Base-by-base conservation (phyloP, 2,888 invertebrate species). In the Glyphotaelius pellucidus region DNA sequence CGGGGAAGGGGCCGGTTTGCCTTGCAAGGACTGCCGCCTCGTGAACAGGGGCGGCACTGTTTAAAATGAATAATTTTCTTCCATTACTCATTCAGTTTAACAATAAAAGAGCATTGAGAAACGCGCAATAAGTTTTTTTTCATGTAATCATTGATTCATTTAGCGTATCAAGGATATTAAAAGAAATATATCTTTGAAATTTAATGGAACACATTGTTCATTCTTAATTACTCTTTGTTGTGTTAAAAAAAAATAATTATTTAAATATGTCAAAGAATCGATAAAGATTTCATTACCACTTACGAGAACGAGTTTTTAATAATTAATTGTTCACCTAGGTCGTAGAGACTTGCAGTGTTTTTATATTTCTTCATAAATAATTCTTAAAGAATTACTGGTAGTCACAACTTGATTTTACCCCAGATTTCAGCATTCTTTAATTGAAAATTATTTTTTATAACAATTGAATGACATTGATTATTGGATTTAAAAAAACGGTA, bases 11-110 rank as follows among this genome's bases (percentile, higher is more conserved):
- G 90, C 89, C 80, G 89, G 92, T 92, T 92, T 90, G 80, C 92
- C 92, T 92, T 92, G 92, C 92, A 92, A 92, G 92, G 92, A 91
- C 92, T 92, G 87, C 87, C 35, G 83, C 83, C 83, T 67, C 0
- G n/a, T 67, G 11, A 14, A 30, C 87, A 87, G 87, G 87, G 87
- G 87, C 30, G 87, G 52, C 47, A 14, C 42, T n/a, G 67, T n/a
- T n/a, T 67, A 67, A 67, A 67, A 67, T 67, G 7, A 67, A 67
- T 67, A 67, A 25, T 25, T 67, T 25, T 67, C 67, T 15, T 5
- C 25, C 67, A 67, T 67, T 67, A 67, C 67, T 67, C 67, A 67
- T 67, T 67, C 67, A 25, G 1, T 67, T 67, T 25, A 67, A 67
- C n/a, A 67, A 67, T 67, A 67, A 67, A 67, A 67, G 67, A 67